A percentile compares a stretch with the other conserved stretches of the same genome.
Conservation (phyloP, 2,113 vertebrate species). For the Pterocles burchelli region DNA sequence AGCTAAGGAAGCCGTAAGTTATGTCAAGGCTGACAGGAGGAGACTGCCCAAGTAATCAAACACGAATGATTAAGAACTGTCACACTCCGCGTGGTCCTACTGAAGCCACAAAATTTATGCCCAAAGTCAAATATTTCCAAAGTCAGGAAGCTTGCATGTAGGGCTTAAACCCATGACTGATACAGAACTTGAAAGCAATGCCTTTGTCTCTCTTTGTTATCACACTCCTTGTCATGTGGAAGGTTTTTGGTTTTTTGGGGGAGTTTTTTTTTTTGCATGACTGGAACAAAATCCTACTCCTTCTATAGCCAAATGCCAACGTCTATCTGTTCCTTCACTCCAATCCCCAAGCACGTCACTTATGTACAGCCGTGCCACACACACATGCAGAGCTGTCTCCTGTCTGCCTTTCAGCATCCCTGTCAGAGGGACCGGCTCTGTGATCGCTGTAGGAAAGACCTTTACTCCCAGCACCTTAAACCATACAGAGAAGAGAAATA, state of each 20-base stretch:
- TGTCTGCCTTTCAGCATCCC: neutral
- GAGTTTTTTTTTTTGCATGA: neutral
- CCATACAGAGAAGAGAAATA: neutral
- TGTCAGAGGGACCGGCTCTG: neutral
- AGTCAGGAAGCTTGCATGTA: neutral
- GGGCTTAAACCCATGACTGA: neutral
- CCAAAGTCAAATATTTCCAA: neutral
- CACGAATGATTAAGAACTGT: neutral
- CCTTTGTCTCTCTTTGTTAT: neutral
- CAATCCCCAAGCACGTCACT: neutral
- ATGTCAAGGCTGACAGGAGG: accelerated
- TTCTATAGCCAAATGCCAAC: neutral
- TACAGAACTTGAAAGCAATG: neutral
- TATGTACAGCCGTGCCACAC: neutral
- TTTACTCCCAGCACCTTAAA: neutral
- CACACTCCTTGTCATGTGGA: accelerated
- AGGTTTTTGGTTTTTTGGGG: neutral
- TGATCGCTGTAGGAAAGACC: neutral
- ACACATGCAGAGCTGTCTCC: neutral
- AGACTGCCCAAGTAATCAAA: neutral
- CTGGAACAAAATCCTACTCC: neutral
- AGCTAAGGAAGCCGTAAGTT: neutral
- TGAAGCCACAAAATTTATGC: neutral
- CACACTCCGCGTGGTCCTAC: neutral
- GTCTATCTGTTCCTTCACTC: neutral